A percentile compares a stretch with the other conserved stretches of the same genome.
phyloP scores from a whole-genome alignment of 2,797 vertebrate species.

The Trachops cirrhosus region DNA sequence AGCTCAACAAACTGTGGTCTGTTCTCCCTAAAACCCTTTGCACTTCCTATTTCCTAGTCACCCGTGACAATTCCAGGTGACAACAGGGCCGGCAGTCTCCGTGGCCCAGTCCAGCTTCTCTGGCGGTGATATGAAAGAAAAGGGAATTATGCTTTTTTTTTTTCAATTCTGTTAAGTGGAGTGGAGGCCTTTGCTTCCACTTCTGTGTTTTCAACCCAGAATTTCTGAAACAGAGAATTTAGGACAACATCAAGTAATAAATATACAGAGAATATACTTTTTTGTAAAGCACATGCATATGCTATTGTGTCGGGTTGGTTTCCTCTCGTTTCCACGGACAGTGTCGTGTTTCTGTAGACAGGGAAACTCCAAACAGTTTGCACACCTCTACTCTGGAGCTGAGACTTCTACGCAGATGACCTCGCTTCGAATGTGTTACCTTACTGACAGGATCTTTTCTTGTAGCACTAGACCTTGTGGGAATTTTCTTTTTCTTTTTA shows the following conservation, averaged over 20 bases:
- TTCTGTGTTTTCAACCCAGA: constrained; percentile 69
- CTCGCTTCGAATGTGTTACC: constrained; percentile 90
- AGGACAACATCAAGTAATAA: constrained; percentile 70
- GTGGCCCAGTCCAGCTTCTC: constrained; percentile 57
- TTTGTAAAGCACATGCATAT: constrained; percentile 73
- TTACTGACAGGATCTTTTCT: constrained; percentile 94
- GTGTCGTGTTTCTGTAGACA: constrained; percentile 79
- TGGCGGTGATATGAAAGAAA: constrained; percentile 62
- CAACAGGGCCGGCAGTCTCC: constrained; percentile 19
- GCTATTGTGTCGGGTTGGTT: constrained; percentile 73
- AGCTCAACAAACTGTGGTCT: constrained; percentile 28
- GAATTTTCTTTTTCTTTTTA: constrained; percentile 89
- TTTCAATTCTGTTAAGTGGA: constrained; percentile 32
- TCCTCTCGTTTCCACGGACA: constrained; percentile 78
- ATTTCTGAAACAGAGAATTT: constrained; percentile 75
- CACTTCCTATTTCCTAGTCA: constrained; percentile 49
- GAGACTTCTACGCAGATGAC: constrained; percentile 88
- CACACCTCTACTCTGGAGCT: constrained; percentile 90
- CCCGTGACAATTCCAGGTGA: constrained; percentile 48
- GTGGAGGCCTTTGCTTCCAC: constrained; percentile 51
- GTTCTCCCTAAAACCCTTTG: background rate
- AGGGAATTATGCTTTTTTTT: constrained; percentile 42
- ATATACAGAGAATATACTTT: constrained; percentile 74
- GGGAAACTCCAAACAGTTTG: constrained; percentile 86
- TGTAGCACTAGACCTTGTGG: constrained; percentile 96